Evolutionary conservation across 2,888 invertebrate species (phyloP).

Genomic region (Tuberolachnus salignus): DNA sequence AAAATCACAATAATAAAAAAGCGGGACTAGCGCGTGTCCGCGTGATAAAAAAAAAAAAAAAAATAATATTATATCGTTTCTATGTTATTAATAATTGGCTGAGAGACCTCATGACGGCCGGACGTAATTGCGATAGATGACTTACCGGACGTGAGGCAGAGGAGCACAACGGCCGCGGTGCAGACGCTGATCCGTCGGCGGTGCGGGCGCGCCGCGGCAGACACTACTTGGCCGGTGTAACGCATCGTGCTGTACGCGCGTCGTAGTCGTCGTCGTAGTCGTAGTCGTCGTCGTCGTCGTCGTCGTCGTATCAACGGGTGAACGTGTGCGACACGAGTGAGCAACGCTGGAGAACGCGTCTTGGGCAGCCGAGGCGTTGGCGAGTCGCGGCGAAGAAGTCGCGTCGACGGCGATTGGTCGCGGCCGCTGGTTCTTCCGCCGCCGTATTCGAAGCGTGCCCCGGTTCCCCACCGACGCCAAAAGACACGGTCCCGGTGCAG

Average conservation of each 20-base stretch:
- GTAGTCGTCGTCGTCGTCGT: no score
- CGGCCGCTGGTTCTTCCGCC: neutral
- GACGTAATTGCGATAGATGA: neutral
- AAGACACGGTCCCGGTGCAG: neutral
- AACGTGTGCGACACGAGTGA: slow-evolving; percentile 52
- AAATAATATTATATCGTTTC: no score
- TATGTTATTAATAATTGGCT: neutral
- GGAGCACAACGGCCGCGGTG: neutral
- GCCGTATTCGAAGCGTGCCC: neutral
- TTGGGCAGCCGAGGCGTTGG: neutral
- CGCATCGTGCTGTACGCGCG: slow-evolving; percentile 6
- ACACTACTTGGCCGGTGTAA: neutral
- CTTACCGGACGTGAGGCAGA: slow-evolving; percentile 39
- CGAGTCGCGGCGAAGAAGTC: neutral
- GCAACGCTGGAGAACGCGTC: neutral
- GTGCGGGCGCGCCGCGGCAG: neutral
- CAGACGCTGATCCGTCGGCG: neutral
- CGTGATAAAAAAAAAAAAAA: no score
- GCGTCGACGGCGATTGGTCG: slow-evolving; percentile 5
- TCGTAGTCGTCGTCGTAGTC: no score
- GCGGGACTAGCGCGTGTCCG: no score
- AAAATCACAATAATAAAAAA: no score
- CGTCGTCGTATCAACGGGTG: slow-evolving; percentile 27
- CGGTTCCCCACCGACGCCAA: neutral
- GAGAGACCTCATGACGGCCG: no score